Evolutionary conservation across 2,113 vertebrate species (phyloP).

Genomic region (Callipepla squamata): DNA sequence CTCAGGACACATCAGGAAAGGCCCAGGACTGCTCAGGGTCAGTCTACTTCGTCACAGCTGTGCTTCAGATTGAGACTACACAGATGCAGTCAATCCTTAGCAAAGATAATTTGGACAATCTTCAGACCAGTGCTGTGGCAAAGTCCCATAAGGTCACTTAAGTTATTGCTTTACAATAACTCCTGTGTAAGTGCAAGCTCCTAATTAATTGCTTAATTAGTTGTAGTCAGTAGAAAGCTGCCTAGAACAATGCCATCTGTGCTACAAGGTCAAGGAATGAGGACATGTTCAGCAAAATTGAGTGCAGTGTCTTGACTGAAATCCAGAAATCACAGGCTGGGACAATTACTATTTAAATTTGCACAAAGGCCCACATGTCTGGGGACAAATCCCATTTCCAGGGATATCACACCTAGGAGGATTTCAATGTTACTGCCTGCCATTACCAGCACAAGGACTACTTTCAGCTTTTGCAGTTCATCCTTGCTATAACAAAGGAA

Average conservation of each 20-base stretch:
- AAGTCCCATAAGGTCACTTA: neutral
- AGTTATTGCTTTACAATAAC: neutral
- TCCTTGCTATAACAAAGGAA: neutral
- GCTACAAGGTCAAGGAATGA: slow-evolving; percentile 38
- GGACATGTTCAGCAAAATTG: neutral
- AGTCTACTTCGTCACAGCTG: neutral
- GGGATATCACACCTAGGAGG: neutral
- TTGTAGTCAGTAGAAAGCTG: slow-evolving; percentile 20
- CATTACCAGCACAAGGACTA: neutral
- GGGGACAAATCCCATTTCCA: neutral
- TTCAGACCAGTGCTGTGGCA: neutral
- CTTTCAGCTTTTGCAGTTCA: neutral
- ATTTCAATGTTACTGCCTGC: neutral
- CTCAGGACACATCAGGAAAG: neutral
- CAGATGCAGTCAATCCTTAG: neutral
- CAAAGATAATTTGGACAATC: neutral
- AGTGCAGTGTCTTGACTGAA: slow-evolving; percentile 1
- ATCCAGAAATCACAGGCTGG: neutral
- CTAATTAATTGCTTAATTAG: slow-evolving; percentile 62
- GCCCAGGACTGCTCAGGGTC: neutral
- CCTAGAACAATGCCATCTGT: slow-evolving; percentile 34
- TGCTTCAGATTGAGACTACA: neutral
- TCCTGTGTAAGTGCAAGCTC: slow-evolving; percentile 16
- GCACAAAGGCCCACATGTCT: neutral
- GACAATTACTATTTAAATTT: slow-evolving; percentile 9